Percentiles rank a stretch among this genome's conserved stretches.
These are phyloP conservation scores for Ashinkailepas kermadecensis DNA, from an alignment of 2,888 invertebrate species.

Conservation along the genomic window DNA sequence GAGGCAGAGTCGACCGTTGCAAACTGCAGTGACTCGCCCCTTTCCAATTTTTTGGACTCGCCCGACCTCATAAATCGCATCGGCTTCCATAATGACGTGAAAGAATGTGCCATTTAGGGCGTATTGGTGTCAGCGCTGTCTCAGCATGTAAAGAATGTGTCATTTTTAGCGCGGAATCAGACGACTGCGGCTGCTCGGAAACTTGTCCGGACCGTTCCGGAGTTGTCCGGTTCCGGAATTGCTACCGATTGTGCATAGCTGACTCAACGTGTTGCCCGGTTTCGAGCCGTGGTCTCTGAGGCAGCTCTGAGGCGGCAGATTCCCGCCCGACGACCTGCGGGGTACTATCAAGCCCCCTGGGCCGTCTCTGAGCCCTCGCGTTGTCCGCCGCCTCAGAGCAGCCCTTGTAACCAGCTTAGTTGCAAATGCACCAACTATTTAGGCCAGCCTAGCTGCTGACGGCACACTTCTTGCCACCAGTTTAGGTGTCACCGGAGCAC, in stretches of 20 bases:
- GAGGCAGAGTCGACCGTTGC: neutral
- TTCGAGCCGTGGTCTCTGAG: neutral
- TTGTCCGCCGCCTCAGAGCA: neutral
- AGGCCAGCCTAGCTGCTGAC: no score
- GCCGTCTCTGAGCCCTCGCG: conserved; percentile 8
- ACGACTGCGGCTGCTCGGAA: neutral
- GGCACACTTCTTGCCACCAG: no score
- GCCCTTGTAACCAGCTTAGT: no score
- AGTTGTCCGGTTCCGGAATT: neutral
- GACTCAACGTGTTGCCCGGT: neutral
- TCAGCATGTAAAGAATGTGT: neutral
- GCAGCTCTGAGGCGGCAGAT: neutral
- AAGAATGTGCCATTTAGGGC: neutral
- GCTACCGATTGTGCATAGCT: neutral
- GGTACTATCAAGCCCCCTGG: neutral
- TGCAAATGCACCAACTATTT: no score
- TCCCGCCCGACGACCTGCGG: neutral
- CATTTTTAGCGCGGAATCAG: neutral
- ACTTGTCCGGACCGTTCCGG: neutral
- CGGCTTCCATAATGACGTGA: conserved; percentile 6
- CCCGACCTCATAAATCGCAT: neutral
- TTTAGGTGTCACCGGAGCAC: no score
- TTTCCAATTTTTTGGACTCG: neutral
- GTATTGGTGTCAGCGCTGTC: neutral
- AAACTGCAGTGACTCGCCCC: neutral